Conservation (phyloP, 2,888 invertebrate species). For the Campopleginae sp. region DNA sequence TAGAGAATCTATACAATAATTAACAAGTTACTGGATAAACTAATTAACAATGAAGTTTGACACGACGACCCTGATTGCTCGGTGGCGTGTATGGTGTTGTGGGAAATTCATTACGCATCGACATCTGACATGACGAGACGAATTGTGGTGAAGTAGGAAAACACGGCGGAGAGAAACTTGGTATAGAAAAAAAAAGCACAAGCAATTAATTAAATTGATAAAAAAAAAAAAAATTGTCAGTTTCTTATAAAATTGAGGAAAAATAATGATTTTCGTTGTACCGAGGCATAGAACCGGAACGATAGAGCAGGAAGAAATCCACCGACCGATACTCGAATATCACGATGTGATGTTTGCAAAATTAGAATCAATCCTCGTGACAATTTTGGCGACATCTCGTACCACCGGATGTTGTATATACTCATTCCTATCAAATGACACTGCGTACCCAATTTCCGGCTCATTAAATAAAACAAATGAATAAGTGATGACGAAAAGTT, state of each 20-base stretch:
- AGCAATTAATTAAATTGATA: background rate
- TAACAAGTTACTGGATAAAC: background rate
- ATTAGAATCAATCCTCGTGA: background rate
- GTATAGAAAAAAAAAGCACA: background rate
- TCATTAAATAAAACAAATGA: background rate
- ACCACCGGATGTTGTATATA: slow-evolving; percentile 18
- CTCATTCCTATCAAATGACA: slow-evolving; percentile 21
- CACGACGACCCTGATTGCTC: background rate
- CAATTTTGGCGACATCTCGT: slow-evolving; percentile 10
- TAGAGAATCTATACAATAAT: too few relatives aligned
- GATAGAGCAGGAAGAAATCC: slow-evolving; percentile 59
- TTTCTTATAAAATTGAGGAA: background rate
- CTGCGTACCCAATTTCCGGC: background rate
- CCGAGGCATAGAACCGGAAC: slow-evolving; percentile 67
- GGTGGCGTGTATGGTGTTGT: background rate
- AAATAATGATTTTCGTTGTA: slow-evolving; percentile 6
- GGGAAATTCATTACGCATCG: background rate
- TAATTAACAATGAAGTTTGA: background rate
- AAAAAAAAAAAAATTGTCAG: background rate
- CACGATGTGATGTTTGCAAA: slow-evolving; percentile 54
- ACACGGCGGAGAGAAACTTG: slow-evolving; percentile 48
- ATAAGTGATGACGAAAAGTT: too few relatives aligned
- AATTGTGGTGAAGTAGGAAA: slow-evolving; percentile 54
- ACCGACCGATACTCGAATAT: slow-evolving; percentile 55
- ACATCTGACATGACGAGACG: slow-evolving; percentile 18